phyloP scores from a whole-genome alignment of 2,113 vertebrate species.

The Colistium nudipinnis region DNA sequence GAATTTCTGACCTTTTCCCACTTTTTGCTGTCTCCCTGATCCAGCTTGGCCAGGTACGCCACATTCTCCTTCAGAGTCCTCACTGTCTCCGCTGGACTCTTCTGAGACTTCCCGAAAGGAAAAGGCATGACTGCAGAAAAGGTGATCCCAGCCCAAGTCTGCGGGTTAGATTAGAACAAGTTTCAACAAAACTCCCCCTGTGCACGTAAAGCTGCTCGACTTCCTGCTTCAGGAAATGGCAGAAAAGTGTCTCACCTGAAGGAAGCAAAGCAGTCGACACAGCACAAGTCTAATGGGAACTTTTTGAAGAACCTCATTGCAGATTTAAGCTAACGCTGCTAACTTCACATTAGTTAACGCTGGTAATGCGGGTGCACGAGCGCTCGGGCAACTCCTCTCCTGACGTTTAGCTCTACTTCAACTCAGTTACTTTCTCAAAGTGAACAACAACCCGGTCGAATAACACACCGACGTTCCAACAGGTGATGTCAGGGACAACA shows the following conservation, averaged over 20 bases:
- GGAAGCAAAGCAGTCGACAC: neutral
- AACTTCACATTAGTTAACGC: neutral
- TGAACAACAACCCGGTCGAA: neutral
- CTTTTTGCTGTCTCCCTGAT: slow-evolving; percentile 82
- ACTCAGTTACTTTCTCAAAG: neutral
- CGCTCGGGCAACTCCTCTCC: too few species aligned
- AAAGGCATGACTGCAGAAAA: slow-evolving; percentile 81
- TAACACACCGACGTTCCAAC: neutral
- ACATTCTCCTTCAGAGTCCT: slow-evolving; percentile 83
- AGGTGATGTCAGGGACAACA: neutral
- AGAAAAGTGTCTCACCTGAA: slow-evolving; percentile 31
- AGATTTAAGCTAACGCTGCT: slow-evolving; percentile 19
- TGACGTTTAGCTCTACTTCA: too few species aligned
- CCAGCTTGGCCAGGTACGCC: slow-evolving; percentile 82
- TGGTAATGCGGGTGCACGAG: neutral
- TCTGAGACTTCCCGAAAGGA: slow-evolving; percentile 85
- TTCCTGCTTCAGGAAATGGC: slow-evolving; percentile 61
- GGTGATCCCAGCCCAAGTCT: slow-evolving; percentile 20
- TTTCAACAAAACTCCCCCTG: neutral
- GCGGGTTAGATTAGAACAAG: slow-evolving; percentile 21
- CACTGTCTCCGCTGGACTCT: slow-evolving; percentile 85
- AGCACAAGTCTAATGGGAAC: too few species aligned
- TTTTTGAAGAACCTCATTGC: too few species aligned
- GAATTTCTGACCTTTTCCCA: slow-evolving; percentile 79
- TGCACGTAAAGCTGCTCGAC: slow-evolving; percentile 11